Evolutionary conservation across 35 echinoderm and acorn worm species (phyloP).

Genomic region (Eucidaris tribuloides): DNA sequence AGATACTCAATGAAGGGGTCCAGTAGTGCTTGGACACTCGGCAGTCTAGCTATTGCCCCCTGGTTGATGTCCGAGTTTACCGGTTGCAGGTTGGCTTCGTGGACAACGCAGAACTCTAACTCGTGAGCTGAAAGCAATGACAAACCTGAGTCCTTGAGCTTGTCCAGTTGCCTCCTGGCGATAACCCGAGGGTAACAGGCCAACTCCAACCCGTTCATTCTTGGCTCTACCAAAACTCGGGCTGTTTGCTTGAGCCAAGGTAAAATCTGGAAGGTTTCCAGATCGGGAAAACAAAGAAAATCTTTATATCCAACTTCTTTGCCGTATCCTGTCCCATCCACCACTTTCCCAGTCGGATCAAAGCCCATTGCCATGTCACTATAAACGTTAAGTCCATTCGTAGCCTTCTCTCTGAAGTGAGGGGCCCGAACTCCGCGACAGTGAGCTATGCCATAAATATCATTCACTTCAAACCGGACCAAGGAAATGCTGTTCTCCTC

Average conservation of each 20-base stretch:
- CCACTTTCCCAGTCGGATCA: neutral
- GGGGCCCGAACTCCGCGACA: slow-evolving; percentile 34
- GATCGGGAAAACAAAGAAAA: slow-evolving; percentile 32
- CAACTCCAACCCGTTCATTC: slow-evolving; percentile 10
- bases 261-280: slow-evolving; percentile 43
- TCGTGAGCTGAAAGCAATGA: slow-evolving; percentile 52
- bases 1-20: slow-evolving; percentile 38
- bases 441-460: slow-evolving; percentile 53
- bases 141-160: slow-evolving; percentile 19
- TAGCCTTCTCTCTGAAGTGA: slow-evolving; percentile 32
- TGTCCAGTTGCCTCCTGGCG: slow-evolving; percentile 45
- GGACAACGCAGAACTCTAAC: slow-evolving; percentile 51
- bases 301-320: slow-evolving; percentile 42
- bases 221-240: slow-evolving; percentile 33
- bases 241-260: slow-evolving; percentile 48
- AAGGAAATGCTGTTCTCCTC: slow-evolving; percentile 32
- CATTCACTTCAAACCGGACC: slow-evolving; percentile 44
- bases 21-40: slow-evolving; percentile 6
- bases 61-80: neutral
- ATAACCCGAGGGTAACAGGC: slow-evolving; percentile 30
- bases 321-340: slow-evolving; percentile 24
- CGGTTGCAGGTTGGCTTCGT: neutral
- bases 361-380: slow-evolving; percentile 26
- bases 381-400: slow-evolving; percentile 28
- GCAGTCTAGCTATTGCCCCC: neutral